Evolutionary conservation across 2,888 invertebrate genomes (phyloP).

Genomic region (Blastobasis lacticolella): DNA sequence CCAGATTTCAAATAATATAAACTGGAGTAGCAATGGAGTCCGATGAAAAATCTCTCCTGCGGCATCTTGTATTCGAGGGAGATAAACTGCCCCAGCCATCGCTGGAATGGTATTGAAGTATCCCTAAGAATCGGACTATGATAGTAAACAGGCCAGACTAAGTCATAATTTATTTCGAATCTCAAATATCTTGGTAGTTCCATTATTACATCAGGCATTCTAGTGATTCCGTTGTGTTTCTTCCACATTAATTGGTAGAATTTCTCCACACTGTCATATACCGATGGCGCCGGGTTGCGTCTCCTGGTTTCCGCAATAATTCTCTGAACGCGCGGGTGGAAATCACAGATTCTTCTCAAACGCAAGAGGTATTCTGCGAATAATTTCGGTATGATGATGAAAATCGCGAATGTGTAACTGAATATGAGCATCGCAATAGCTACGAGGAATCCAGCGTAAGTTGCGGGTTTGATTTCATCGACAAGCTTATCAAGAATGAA

Average conservation of each 20-base stretch:
- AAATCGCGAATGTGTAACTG: too few species aligned
- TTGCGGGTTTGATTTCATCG: too few species aligned
- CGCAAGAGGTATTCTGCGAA: background rate
- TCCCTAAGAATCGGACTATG: slow-evolving; percentile 3
- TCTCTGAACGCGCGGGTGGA: background rate
- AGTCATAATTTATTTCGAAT: background rate
- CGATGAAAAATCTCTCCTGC: background rate
- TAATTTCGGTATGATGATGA: background rate
- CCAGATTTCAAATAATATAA: slow-evolving; percentile 1
- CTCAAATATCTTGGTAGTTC: background rate
- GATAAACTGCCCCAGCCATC: background rate
- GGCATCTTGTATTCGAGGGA: background rate
- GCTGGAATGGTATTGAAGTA: background rate
- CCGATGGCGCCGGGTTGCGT: background rate
- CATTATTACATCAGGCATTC: background rate
- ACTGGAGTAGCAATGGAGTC: background rate
- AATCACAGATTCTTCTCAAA: background rate
- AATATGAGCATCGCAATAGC: too few species aligned
- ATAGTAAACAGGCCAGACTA: background rate
- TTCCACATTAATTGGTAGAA: slow-evolving; percentile 2
- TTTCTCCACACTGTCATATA: background rate
- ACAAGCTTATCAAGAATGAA: too few species aligned
- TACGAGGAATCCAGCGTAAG: too few species aligned
- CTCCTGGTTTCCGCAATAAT: background rate
- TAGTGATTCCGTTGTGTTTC: background rate